Evolutionary conservation across 2,113 vertebrate genomes (phyloP), one percentile per base, ranked within the genome.

Genomic region (Ophthalmotilapia sp.): DNA sequence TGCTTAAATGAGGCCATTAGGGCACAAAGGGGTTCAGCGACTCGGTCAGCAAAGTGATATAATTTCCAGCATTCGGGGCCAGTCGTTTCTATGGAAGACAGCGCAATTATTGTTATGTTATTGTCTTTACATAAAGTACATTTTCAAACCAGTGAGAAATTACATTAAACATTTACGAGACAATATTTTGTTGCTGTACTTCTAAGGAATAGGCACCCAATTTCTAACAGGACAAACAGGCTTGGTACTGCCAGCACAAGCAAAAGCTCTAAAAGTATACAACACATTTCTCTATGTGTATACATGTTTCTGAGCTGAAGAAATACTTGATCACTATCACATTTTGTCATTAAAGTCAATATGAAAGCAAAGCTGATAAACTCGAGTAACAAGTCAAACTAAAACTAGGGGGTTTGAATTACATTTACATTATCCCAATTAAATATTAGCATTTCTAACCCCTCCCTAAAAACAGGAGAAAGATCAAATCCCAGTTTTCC

Each of bases 31-130:
- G 62, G 51, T 65, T 83, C n/a, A 73, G 80, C 87, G 75, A 90
- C 86, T 89, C 87, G 62, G 80, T 89, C 84, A 90, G 89, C 84
- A 83, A 80, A 92, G 85, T 70, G 70, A 87, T n/a, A 93, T 96
- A 92, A 90, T 93, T 94, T 95, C 96, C 89, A 96, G 96, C 96
- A 89, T 89, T 95, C 91, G 88, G 96, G 92, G 96, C 95, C 95
- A 94, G 96, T 94, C 85, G 83, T 60, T 94, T 92, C 95, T 85
- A 96, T 96, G 97, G 97, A 98, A 98, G 96, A 96, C 96, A 87
- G 93, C 86, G 86, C 91, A 88, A 54, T 94, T 96, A 95, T 96
- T 94, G 80, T 70, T 95, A 90, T 96, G 94, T 96, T 95, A 81
- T 65, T 95, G 91, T 94, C 94, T 90, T 96, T 89, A 87, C 60